phyloP scores from a whole-genome alignment of 2,113 vertebrate genomes.

The Caranx melampygus region DNA sequence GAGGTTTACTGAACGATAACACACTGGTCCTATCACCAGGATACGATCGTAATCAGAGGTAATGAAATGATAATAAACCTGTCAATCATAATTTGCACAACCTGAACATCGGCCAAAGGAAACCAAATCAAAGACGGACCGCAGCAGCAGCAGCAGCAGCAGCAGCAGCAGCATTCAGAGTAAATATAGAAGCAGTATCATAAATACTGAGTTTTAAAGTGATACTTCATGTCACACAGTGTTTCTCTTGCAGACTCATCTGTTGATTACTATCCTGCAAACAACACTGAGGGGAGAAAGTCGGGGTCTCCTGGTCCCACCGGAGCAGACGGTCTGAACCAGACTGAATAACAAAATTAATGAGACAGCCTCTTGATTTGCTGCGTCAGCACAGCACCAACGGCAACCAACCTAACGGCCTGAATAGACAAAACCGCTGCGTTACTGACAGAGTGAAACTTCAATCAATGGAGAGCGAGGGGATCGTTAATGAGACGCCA shows the following conservation, averaged over 20 bases:
- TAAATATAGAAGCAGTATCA: background rate
- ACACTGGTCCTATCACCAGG: no score
- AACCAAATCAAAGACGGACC: background rate
- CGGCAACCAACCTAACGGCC: constrained; percentile 62
- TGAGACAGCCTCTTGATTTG: constrained; percentile 57
- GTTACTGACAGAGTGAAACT: constrained; percentile 70
- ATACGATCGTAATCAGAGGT: background rate
- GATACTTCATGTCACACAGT: background rate
- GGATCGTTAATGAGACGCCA: constrained; percentile 61
- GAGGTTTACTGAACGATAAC: no score
- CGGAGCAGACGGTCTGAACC: constrained; percentile 15
- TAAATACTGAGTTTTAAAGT: background rate
- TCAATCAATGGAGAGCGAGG: constrained; percentile 72
- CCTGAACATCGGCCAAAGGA: background rate
- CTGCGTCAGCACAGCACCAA: constrained; percentile 66
- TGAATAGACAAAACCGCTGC: constrained; percentile 73
- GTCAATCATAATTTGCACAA: background rate
- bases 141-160: no score
- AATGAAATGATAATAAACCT: background rate
- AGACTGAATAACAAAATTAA: constrained; percentile 57
- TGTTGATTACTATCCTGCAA: background rate
- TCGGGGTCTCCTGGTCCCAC: constrained; percentile 1
- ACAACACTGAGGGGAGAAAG: background rate
- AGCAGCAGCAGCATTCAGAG: background rate
- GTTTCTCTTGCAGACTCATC: background rate